Percentiles rank a stretch among this genome's conserved stretches.
Conservation (phyloP, 2,797 vertebrate genomes). For the Artibeus jamaicensis region DNA sequence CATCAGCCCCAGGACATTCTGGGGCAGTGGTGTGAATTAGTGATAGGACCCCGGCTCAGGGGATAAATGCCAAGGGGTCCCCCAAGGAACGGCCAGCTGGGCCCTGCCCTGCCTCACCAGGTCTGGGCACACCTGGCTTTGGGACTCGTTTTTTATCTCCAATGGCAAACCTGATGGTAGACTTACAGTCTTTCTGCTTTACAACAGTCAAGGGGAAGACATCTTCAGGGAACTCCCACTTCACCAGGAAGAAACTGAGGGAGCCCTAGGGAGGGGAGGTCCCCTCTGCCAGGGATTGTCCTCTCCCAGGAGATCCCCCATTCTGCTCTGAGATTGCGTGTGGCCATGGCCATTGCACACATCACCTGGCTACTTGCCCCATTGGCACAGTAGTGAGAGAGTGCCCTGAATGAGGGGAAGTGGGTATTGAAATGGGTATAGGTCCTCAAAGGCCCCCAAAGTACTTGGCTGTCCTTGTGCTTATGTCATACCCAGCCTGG, state of each 20-base stretch:
- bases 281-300: too few relatives aligned
- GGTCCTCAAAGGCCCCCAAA: neutral
- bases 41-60: neutral
- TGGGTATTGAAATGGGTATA: too few relatives aligned
- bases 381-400: neutral
- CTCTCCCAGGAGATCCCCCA: neutral
- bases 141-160: neutral
- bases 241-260: constrained; percentile 2
- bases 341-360: neutral
- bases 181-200: neutral
- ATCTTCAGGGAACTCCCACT: neutral
- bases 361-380: neutral
- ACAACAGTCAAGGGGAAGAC: neutral
- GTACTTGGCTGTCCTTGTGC: neutral
- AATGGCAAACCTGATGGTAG: neutral
- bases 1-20: neutral
- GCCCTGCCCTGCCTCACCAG: neutral
- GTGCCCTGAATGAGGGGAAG: neutral
- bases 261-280: neutral
- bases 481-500: neutral
- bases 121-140: neutral
- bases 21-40: neutral
- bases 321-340: neutral
- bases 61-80: neutral
- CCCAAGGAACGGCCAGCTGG: too few relatives aligned